Base-by-base conservation (phyloP, 1,140 invertebrate species). In the Drosophila ananassae region DNA sequence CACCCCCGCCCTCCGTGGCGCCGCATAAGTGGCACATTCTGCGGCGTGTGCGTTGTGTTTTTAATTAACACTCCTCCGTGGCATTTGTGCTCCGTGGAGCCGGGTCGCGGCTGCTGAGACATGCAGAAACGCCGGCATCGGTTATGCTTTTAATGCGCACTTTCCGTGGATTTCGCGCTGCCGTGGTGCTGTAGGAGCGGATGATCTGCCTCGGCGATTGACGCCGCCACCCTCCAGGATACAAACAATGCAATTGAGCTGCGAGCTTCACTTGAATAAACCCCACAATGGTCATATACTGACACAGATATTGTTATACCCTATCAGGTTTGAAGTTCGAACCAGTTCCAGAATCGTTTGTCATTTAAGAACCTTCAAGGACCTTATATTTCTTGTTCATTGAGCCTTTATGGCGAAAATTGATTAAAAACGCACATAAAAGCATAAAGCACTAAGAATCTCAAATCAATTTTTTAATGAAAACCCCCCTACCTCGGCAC, bases 41-140 rank as follows among this genome's bases (percentile, higher is more conserved):
- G 10, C 10, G 34, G 34, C 34, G 34, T 52, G 46, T 58, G 55
- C 57, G 64, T 64, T 78, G 61, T 62, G 67, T 67, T 69, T 79
- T 85, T 84, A 84, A 84, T 84, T 84, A 84, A 84, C 85, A 84
- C 85, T 84, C 73, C 67, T 76, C 58, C 66, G 51, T 76, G 76
- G 58, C 73, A 71, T 66, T 66, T 53, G 53, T 41, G 28, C 51
- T 59, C 41, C 51, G 41, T 32, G 28, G 41, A 7, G 54, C 22
- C 12, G 28, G 28, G 13, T 39, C 21, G 44, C 41, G 39, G 39
- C 12, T 8, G 41, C 13, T 44, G 13, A 21, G 13, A 44, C 13
- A 44, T 7, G 4, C 17, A 6, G 39, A 41, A 13, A 6, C 2
- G 39, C 41, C 13, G 6, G 17, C 34, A 37, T 37, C 12, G 17